A percentile compares a stretch with the other conserved stretches of the same genome.
phyloP scores from a whole-genome alignment of 1,140 invertebrate species.

The Pseudomyrmex concolor region DNA sequence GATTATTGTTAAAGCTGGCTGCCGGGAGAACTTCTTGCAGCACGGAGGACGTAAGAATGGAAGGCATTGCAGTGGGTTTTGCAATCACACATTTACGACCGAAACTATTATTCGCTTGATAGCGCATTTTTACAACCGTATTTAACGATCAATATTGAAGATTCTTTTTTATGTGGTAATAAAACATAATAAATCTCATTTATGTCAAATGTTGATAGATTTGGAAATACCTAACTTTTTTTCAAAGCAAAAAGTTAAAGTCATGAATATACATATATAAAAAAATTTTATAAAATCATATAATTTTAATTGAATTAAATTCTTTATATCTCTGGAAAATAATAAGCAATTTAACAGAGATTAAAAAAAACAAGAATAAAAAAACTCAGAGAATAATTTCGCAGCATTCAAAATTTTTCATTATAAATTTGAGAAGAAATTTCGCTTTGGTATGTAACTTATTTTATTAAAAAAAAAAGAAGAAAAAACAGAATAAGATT shows the following conservation, averaged over 20 bases:
- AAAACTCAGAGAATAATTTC: not conserved
- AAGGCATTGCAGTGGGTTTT: not conserved
- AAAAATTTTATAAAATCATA: too few relatives aligned
- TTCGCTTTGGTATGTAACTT: not conserved
- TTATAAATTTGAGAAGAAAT: not conserved
- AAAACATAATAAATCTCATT: not conserved
- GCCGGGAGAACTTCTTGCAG: not conserved
- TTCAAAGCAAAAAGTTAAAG: not conserved
- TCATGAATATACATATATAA: too few relatives aligned
- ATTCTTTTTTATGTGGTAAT: not conserved
- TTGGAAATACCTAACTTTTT: not conserved
- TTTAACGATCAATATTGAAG: not conserved
- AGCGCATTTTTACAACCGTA: not conserved
- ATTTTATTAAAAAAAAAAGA: conserved; percentile 6
- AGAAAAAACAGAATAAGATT: conserved; percentile 7
- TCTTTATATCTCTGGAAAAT: too few relatives aligned
- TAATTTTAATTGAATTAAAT: too few relatives aligned
- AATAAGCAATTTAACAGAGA: not conserved
- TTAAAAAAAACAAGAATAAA: not conserved
- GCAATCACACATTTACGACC: conserved; percentile 5
- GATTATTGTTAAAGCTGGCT: conserved; percentile 2
- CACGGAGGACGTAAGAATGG: not conserved
- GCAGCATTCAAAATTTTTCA: too few relatives aligned
- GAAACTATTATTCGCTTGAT: not conserved
- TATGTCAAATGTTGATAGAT: not conserved